Percentiles rank a stretch among this genome's conserved stretches.
Conservation (phyloP, 2,888 invertebrate species). For the Cactoblastis cactorum region DNA sequence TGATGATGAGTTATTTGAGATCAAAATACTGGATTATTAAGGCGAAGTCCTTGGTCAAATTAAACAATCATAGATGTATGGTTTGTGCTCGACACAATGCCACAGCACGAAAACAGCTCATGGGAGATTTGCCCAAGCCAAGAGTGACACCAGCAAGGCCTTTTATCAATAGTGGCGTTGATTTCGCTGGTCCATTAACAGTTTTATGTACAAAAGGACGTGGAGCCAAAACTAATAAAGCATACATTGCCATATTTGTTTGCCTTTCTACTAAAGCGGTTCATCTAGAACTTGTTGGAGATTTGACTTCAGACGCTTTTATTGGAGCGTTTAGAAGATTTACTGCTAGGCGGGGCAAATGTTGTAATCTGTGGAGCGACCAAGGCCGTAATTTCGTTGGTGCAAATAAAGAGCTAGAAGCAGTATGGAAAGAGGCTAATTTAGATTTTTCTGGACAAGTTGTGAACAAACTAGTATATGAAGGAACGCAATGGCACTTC, state of each 20-base stretch:
- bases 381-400: conserved; percentile 21
- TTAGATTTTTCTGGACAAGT: background rate
- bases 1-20: background rate
- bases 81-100: background rate
- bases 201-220: background rate
- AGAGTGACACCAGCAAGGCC: too few relatives aligned
- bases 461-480: background rate
- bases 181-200: too few relatives aligned
- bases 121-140: background rate
- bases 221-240: conserved; percentile 1
- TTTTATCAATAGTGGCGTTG: too few relatives aligned
- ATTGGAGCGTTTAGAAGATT: conserved; percentile 21
- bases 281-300: conserved; percentile 19
- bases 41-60: conserved; percentile 1
- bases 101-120: background rate
- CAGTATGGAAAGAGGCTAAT: background rate
- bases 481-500: too few relatives aligned
- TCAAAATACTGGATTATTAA: conserved; percentile 9
- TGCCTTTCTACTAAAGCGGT: conserved; percentile 20
- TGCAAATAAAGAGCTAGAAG: conserved; percentile 7
- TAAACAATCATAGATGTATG: background rate
- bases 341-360: background rate
- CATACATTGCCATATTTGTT: conserved; percentile 16
- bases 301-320: conserved; percentile 19
- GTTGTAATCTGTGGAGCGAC: conserved; percentile 23